Evolutionary conservation across 1,140 invertebrate species (phyloP).

Genomic region (Euura saliciscinereae): DNA sequence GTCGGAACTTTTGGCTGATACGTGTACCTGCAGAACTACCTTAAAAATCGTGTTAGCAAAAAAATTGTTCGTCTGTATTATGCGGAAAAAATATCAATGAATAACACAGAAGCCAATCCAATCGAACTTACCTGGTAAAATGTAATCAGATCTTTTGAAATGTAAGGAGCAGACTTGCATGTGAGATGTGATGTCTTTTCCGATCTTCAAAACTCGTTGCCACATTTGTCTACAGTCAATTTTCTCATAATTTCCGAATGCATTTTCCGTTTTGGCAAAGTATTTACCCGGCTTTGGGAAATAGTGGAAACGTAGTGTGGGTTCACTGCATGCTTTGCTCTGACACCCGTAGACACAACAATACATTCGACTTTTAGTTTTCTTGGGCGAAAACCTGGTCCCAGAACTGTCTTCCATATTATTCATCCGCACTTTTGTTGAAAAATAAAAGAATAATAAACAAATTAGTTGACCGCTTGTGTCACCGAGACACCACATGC

Average conservation of each 20-base stretch:
- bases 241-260: constrained; percentile 11
- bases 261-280: constrained; percentile 7
- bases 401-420: no score
- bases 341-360: constrained; percentile 9
- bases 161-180: constrained; percentile 10
- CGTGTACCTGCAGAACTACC: no score
- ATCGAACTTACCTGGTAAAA: background rate
- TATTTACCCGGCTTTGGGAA: constrained; percentile 9
- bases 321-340: constrained; percentile 5
- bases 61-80: no score
- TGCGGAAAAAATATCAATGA: no score
- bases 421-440: no score
- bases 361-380: constrained; percentile 11
- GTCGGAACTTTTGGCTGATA: no score
- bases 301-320: constrained; percentile 12
- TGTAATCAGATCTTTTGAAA: constrained; percentile 5
- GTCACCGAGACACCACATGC: no score
- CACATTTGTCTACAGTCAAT: constrained; percentile 12
- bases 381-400: constrained; percentile 15
- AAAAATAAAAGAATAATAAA: no score
- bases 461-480: no score
- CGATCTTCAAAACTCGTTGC: background rate
- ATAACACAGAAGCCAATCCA: no score
- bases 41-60: no score
- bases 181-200: background rate